These are phyloP conservation scores for Emys orbicularis DNA, from an alignment of 2,797 vertebrate species.

Conservation along the genomic window DNA sequence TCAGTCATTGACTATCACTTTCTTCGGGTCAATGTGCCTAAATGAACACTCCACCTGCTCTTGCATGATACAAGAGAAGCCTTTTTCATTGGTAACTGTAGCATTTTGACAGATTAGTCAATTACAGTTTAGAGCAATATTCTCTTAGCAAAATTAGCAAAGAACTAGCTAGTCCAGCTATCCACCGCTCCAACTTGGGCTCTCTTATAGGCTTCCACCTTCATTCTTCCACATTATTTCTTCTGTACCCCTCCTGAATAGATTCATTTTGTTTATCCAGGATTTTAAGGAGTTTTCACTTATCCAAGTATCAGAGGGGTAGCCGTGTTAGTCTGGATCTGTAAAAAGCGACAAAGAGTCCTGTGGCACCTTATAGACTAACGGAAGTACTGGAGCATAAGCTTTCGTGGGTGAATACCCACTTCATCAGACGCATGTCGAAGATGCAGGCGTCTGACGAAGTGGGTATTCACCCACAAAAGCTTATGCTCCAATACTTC, in stretches of 20 bases:
- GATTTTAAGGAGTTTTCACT: rapidly evolving
- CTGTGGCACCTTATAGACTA: too few relatives aligned
- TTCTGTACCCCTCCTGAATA: not conserved
- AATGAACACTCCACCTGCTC: rapidly evolving
- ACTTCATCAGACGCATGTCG: too few relatives aligned
- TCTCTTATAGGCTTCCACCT: not conserved
- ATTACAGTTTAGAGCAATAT: not conserved
- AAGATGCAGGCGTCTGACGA: too few relatives aligned
- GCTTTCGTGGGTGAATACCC: too few relatives aligned
- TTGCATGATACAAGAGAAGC: not conserved
- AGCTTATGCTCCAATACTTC: too few relatives aligned
- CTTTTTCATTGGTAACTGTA: not conserved
- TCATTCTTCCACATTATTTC: not conserved
- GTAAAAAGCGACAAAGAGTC: too few relatives aligned
- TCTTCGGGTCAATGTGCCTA: rapidly evolving
- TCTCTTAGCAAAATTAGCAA: not conserved
- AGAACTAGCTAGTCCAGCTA: not conserved
- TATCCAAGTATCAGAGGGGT: not conserved
- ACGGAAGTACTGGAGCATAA: too few relatives aligned
- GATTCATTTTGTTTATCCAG: too few relatives aligned
- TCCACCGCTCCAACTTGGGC: not conserved
- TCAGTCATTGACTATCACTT: not conserved
- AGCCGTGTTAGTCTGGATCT: too few relatives aligned
- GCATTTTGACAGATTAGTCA: not conserved
- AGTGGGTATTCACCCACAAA: too few relatives aligned